phyloP scores from a whole-genome alignment of 1,140 invertebrate species.

The Gonioctena quinquepunctata region DNA sequence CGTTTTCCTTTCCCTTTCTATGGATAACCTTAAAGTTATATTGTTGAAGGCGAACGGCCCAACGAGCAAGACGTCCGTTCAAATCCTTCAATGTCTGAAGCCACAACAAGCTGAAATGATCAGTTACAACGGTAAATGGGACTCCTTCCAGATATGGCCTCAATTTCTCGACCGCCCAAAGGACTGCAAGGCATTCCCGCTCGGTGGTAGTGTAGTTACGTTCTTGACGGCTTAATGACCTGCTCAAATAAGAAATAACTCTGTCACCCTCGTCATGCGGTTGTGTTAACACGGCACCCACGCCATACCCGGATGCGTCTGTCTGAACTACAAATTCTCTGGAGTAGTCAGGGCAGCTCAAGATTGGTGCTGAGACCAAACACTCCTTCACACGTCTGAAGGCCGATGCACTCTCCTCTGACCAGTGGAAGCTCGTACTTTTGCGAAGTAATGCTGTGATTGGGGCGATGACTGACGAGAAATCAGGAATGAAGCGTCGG shows the following conservation, averaged over 20 bases:
- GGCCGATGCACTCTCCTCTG: not conserved
- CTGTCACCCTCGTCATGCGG: slow-evolving; percentile 26
- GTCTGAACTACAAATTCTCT: slow-evolving; percentile 3
- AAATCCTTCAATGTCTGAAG: slow-evolving; percentile 55
- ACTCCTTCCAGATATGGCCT: slow-evolving; percentile 53
- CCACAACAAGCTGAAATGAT: slow-evolving; percentile 58
- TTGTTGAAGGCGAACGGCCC: slow-evolving; percentile 41
- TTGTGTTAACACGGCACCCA: slow-evolving; percentile 29
- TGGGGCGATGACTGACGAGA: not conserved
- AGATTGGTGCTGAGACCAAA: not conserved
- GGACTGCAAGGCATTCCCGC: slow-evolving; percentile 57
- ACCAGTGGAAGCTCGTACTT: not conserved
- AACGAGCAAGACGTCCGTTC: slow-evolving; percentile 53
- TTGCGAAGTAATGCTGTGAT: not conserved
- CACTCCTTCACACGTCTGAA: slow-evolving; percentile 13
- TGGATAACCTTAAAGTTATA: slow-evolving; percentile 1
- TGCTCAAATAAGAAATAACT: slow-evolving; percentile 41
- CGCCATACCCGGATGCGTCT: not conserved
- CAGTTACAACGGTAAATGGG: slow-evolving; percentile 57
- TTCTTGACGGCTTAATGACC: slow-evolving; percentile 50
- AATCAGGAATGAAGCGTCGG: not conserved
- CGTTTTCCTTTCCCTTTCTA: not conserved
- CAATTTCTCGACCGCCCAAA: slow-evolving; percentile 55
- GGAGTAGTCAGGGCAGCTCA: slow-evolving; percentile 1
- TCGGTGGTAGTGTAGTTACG: slow-evolving; percentile 56